phyloP scores from a whole-genome alignment of 2,797 vertebrate genomes.

The Philypnodon macrostomus region DNA sequence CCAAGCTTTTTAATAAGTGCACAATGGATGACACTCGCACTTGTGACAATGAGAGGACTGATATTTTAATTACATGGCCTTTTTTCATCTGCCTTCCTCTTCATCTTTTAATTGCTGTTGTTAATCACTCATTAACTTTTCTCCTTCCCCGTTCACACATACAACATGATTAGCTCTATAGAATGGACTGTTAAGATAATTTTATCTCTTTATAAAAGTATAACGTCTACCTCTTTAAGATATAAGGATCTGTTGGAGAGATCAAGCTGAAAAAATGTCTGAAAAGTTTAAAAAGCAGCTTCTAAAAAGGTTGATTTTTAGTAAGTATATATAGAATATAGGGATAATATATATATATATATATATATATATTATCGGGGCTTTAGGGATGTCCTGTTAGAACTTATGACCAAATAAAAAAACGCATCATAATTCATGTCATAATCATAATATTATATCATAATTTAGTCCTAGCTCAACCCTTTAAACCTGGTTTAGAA shows the following conservation, averaged over 20 bases:
- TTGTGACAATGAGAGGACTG: conserved; percentile 96
- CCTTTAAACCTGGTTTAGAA: no score
- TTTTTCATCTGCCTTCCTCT: conserved; percentile 75
- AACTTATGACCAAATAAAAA: no score
- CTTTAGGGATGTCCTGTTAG: no score
- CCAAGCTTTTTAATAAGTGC: conserved; percentile 91
- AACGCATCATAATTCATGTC: no score
- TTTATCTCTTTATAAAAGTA: conserved; percentile 76
- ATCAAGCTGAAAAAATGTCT: conserved; percentile 2
- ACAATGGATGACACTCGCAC: conserved; percentile 96
- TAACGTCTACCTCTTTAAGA: conserved; percentile 41
- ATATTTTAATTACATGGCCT: conserved; percentile 97
- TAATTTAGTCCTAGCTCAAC: no score
- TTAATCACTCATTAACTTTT: conserved; percentile 99
- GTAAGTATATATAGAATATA: no score
- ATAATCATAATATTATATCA: no score
- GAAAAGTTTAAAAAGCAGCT: conserved; percentile 15
- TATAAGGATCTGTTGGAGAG: not conserved
- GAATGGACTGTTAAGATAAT: conserved; percentile 88
- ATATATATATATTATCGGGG: no score
- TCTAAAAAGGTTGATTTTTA: no score
- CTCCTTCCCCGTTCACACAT: conserved; percentile 79
- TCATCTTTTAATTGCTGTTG: conserved; percentile 99
- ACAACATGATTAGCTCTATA: conserved; percentile 90
- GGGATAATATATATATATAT: no score